These are phyloP conservation scores for Brachionus angularis DNA, from an alignment of 1,140 invertebrate genomes.

Conservation along the genomic window DNA sequence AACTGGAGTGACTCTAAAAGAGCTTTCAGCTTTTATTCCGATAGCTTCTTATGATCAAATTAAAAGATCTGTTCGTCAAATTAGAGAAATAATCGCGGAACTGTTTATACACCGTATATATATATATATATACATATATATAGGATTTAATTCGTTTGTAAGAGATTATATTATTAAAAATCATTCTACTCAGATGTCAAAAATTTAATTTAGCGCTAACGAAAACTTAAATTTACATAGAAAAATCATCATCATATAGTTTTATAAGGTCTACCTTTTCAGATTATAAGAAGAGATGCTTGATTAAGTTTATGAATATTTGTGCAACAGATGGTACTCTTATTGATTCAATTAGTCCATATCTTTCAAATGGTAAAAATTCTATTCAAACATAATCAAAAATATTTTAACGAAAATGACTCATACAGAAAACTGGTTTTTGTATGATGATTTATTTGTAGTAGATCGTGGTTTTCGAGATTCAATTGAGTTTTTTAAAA, in stretches of 20 bases:
- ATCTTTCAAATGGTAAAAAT: too few species aligned
- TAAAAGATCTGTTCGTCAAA: constrained; percentile 5
- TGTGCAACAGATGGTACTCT: constrained; percentile 9
- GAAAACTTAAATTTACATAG: constrained; percentile 1
- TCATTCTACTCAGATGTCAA: too few species aligned
- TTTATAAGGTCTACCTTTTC: not conserved
- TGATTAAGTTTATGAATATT: not conserved
- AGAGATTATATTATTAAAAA: not conserved
- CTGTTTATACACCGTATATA: not conserved
- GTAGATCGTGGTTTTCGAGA: too few species aligned
- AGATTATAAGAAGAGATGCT: not conserved
- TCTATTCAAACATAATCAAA: too few species aligned
- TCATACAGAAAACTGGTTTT: too few species aligned
- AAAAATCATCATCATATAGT: not conserved
- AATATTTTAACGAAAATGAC: too few species aligned
- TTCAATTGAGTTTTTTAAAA: too few species aligned
- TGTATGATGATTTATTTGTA: too few species aligned
- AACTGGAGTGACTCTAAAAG: too few species aligned
- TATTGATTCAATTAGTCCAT: constrained; percentile 3
- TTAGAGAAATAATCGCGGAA: not conserved
- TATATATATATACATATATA: too few species aligned
- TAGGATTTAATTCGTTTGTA: not conserved
- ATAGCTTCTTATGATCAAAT: constrained; percentile 22
- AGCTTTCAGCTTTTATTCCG: not conserved
- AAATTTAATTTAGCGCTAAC: too few species aligned